Base-by-base conservation (phyloP, 2,797 vertebrate genomes). In the Peromyscus eremicus region DNA sequence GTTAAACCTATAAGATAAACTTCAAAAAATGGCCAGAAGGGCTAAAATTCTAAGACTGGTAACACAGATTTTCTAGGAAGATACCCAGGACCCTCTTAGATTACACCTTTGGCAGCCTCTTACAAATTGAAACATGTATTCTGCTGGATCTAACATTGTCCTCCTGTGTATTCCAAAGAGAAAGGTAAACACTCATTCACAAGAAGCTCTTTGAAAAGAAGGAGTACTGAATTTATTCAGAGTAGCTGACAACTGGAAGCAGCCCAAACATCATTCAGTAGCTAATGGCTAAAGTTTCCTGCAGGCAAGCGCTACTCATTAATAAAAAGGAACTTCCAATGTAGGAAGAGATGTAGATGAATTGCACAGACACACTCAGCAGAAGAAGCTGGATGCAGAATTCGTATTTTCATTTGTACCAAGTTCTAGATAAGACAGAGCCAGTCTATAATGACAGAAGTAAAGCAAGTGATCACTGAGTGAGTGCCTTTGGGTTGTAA, bases 281-380 rank as follows among this genome's bases (percentile, higher is more conserved):
- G 60, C 37, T 96, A 97, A 91, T 52, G 68, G 70, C 55, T 89
- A 87, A n/a, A 49, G 55, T 87, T 95, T 95, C 8, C 29, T 75
- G 19, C 46, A 66, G 3, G 46, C 16, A 7, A 89, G 52, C 89
- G 37, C 60, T 75, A 82, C 32, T 92, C 37, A 64, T 34, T 90
- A 70, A 68, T 94, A n/a, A 94, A 95, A 94, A 73, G 55, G 37
- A 91, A 34, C 29, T 49, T 81, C 21, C 46, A 37, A 21, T 70
- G 16, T 85, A 71, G 29, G 37, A 52, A 89, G 68, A 77, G 25
- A 86, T 12, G 21, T 62, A 27, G 68, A 75, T 79, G 32, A 91
- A 70, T 92, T 5, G 81, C n/a, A 89, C 46, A 79, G n/a, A 87
- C 10, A 64, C 68, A 62, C 12, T 43, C 14, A 34, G 73, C 16